A percentile compares a stretch with the other conserved stretches of the same genome.
Evolutionary conservation across 2,113 vertebrate species (phyloP).

Genomic region (Triplophysa tibetana): DNA sequence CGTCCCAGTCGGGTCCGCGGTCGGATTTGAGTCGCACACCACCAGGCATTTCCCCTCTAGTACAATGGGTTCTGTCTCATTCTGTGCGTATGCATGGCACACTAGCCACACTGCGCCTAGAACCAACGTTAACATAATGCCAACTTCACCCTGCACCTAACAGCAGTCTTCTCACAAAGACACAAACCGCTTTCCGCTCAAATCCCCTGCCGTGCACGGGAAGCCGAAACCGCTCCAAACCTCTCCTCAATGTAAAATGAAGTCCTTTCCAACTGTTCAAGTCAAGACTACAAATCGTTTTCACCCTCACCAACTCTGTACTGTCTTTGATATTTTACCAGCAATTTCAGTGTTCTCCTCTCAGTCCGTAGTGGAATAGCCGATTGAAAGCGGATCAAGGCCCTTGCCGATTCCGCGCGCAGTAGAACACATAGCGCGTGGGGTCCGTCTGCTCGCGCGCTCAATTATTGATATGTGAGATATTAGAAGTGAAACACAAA

Average conservation of each 20-base stretch:
- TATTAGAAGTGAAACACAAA: constrained; percentile 82
- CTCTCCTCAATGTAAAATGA: constrained; percentile 27
- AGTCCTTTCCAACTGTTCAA: constrained; percentile 36
- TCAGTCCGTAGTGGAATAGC: constrained; percentile 63
- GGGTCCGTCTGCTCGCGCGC: constrained; percentile 75
- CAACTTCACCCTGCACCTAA: constrained; percentile 55
- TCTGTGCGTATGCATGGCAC: constrained; percentile 81
- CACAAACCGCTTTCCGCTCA: constrained; percentile 24
- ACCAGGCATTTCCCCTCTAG: constrained; percentile 95
- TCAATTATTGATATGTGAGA: constrained; percentile 84
- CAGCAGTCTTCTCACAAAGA: constrained; percentile 32
- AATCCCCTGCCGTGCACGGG: constrained; percentile 12
- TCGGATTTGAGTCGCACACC: constrained; percentile 95
- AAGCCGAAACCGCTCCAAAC: constrained; percentile 20
- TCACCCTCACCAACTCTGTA: neutral
- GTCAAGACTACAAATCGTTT: constrained; percentile 8
- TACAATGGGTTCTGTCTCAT: constrained; percentile 94
- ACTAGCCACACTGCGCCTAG: constrained; percentile 81
- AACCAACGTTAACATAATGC: constrained; percentile 76
- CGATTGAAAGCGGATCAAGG: constrained; percentile 67
- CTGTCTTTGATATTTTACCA: neutral
- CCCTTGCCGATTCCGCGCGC: constrained; percentile 72
- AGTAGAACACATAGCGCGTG: constrained; percentile 79
- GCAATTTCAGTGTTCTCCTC: constrained; percentile 47
- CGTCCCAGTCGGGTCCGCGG: constrained; percentile 90